Evolutionary conservation across 2,888 invertebrate species (phyloP).

Genomic region (Andrena bicolor): DNA sequence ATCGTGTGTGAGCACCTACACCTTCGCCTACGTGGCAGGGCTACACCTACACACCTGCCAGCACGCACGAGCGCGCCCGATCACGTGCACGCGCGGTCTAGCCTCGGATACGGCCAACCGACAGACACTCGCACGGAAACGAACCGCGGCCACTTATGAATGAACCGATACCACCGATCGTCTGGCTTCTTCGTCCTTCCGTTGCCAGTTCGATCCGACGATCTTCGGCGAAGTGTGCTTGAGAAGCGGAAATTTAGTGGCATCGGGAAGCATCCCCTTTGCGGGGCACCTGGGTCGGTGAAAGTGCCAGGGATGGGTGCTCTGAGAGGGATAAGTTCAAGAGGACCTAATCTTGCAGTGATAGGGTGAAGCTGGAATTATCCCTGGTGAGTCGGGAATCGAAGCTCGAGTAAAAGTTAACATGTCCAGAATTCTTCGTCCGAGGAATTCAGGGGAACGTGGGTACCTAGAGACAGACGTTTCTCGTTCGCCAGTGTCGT

Average conservation of each 20-base stretch:
- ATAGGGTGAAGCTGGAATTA: too few species aligned
- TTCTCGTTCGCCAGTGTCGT: too few species aligned
- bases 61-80: slow-evolving; percentile 60
- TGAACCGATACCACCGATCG: slow-evolving; percentile 60
- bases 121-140: slow-evolving; percentile 52
- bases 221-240: too few species aligned
- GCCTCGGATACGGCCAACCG: slow-evolving; percentile 33
- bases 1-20: slow-evolving; percentile 65
- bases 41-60: slow-evolving; percentile 72
- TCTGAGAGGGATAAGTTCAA: too few species aligned
- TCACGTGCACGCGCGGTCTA: slow-evolving; percentile 52
- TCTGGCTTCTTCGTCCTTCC: slow-evolving; percentile 10
- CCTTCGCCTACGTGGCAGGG: slow-evolving; percentile 39
- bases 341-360: too few species aligned
- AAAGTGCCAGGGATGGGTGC: too few species aligned
- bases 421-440: neutral
- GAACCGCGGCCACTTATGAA: slow-evolving; percentile 64
- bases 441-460: neutral
- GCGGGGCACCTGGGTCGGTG: too few species aligned
- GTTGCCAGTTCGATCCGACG: too few species aligned
- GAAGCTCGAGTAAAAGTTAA: neutral
- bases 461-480: too few species aligned
- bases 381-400: neutral
- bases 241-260: too few species aligned
- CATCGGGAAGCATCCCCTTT: too few species aligned